Evolutionary conservation across 30 jellyfish, hydroid and myxozoan species (phyloP).

Genomic region (Hydra vulgaris): DNA sequence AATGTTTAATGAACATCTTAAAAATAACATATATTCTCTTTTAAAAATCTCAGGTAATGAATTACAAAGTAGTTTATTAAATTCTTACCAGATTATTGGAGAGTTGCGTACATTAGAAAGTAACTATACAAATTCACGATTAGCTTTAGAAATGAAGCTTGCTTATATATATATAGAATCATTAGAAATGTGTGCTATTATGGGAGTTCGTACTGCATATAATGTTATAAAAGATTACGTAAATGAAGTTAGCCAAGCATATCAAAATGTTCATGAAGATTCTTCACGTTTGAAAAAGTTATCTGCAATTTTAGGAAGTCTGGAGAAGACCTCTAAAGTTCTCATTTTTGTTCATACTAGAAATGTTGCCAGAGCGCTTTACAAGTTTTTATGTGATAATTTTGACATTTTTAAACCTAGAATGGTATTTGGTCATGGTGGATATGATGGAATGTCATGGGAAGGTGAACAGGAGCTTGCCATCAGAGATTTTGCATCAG

Average conservation of each 20-base stretch:
- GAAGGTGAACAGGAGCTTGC: constrained; percentile 48
- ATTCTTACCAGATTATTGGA: constrained; percentile 38
- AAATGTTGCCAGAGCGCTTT: constrained; percentile 15
- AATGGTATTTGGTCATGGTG: constrained; percentile 67
- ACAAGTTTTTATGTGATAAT: constrained; percentile 11
- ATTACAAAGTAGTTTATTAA: neutral
- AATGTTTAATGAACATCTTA: constrained; percentile 4
- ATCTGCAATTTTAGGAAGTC: constrained; percentile 13
- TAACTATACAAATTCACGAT: constrained; percentile 11
- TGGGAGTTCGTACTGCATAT: constrained; percentile 49
- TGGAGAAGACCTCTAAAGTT: constrained; percentile 24
- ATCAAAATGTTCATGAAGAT: neutral
- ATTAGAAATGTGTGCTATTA: constrained; percentile 35
- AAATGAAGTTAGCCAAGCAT: constrained; percentile 3
- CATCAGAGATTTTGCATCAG: constrained; percentile 33
- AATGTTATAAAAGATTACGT: constrained; percentile 4
- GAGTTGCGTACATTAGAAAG: constrained; percentile 40
- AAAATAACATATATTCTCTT: neutral
- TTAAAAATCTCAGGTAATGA: neutral
- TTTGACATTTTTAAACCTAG: constrained; percentile 34
- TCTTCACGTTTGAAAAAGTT: constrained; percentile 19
- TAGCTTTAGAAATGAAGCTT: constrained; percentile 4
- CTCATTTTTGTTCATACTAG: constrained; percentile 50
- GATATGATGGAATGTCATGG: constrained; percentile 74
- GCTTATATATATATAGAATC: constrained; percentile 33